Percentiles rank a stretch among this genome's conserved stretches.
phyloP scores from a whole-genome alignment of 2,888 invertebrate genomes.

The Holacanthella duospinosa region DNA sequence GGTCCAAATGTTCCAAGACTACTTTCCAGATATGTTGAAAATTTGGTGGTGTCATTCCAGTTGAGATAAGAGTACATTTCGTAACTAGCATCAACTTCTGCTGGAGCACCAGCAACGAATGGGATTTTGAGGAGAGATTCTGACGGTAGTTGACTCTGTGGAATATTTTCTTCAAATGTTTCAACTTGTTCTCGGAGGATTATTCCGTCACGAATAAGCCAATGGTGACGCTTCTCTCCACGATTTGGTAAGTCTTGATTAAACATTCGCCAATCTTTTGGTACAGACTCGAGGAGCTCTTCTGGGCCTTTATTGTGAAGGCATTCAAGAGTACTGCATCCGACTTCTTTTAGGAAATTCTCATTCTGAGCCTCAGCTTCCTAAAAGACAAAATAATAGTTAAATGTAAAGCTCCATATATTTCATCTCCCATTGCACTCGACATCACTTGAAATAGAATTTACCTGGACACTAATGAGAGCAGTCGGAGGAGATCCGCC shows the following conservation, averaged over 20 bases:
- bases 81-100: conserved; percentile 23
- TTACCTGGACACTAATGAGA: conserved; percentile 17
- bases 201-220: conserved; percentile 64
- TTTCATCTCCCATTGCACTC: background rate
- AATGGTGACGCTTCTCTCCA: conserved; percentile 54
- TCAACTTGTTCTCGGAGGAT: conserved; percentile 48
- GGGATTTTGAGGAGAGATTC: conserved; percentile 14
- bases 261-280: conserved; percentile 57
- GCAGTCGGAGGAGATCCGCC: conserved; percentile 48
- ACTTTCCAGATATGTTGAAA: conserved; percentile 21
- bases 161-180: background rate
- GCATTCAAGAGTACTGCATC: conserved; percentile 46
- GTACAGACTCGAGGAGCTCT: conserved; percentile 57
- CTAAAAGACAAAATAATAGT: conserved; percentile 15
- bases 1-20: conserved; percentile 23
- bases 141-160: background rate
- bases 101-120: conserved; percentile 19
- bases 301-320: conserved; percentile 43
- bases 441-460: no score
- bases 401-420: background rate
- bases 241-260: conserved; percentile 47
- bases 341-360: conserved; percentile 34
- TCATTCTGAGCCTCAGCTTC: conserved; percentile 23
- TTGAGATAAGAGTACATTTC: conserved; percentile 25
- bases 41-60: conserved; percentile 26